phyloP scores from a whole-genome alignment of 1,140 invertebrate species.

The Drosophila serrata region DNA sequence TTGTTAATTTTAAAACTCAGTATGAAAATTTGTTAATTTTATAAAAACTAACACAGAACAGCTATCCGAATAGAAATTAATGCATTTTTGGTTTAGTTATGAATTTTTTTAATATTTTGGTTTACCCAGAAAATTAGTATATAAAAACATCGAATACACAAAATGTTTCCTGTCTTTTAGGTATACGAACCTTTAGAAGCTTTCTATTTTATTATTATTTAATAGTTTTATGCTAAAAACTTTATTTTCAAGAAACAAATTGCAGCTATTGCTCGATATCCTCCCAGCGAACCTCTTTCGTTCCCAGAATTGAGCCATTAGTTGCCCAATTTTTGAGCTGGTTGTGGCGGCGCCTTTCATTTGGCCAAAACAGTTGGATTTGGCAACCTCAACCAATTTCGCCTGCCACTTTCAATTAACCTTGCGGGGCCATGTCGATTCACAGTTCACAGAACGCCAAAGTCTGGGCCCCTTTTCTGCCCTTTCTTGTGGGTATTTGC shows the following conservation, averaged over 20 bases:
- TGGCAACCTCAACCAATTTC: constrained; percentile 39
- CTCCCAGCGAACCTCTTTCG: not conserved
- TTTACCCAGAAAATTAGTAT: no score
- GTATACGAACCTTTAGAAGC: no score
- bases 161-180: no score
- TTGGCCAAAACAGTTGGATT: constrained; percentile 6
- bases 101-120: no score
- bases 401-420: constrained; percentile 64
- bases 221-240: no score
- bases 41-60: no score
- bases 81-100: no score
- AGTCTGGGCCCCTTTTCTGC: constrained; percentile 9
- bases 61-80: no score
- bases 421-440: constrained; percentile 55
- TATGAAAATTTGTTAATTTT: no score
- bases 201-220: no score
- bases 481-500: constrained; percentile 28
- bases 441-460: constrained; percentile 50
- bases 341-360: not conserved
- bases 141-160: no score
- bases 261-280: not conserved
- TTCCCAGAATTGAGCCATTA: not conserved
- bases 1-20: no score
- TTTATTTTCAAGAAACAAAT: not conserved
- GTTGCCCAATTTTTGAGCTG: constrained; percentile 24